Base-by-base conservation (phyloP, 2,113 vertebrate species). In the Hippoglossus stenolepis region DNA sequence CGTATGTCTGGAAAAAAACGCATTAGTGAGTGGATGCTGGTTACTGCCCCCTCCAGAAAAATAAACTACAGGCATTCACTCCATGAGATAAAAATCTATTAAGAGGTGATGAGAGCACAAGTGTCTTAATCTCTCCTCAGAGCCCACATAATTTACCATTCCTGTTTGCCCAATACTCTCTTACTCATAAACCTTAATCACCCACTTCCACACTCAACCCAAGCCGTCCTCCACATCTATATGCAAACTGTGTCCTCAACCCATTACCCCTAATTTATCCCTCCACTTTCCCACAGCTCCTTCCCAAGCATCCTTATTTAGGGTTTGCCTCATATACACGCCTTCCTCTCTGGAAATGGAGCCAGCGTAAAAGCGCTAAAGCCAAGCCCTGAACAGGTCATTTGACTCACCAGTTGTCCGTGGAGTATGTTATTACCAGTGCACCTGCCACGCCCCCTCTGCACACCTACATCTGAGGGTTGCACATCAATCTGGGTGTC, bases 261-360 rank as follows among this genome's bases (percentile, higher is more conserved):
- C 75, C 69, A 73, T 81, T 58, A 82, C 3, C 45, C 54, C 79
- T 47, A 21, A 57, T 75, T 75, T 70, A 70, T 77, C 71, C 65
- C 15, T 62, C 71, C 59, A 51, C 8, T 0, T 51, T 69, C 17
- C 59, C 66, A 49, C 38, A 17, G 17, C 63, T 70, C 20, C 67
- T 59, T 65, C 13, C 21, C 26, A 58, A 73, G 65, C 74, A 74
- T 83, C 62, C 65, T 59, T 75, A 77, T 79, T 63, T 61, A 75
- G 31, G 2, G 31, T 57, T 7, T 49, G 45, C 61, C 49, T 49
- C n/a, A 0, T 61, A 9, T 61, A 9, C 20, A 21, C 12, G 23
- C 15, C 70, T 64, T 40, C 35, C n/a, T 67, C 56, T 61, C 17
- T 43, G 49, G 20, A 61, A 66, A 31, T 62, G 24, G 26, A 47